These are phyloP conservation scores for Silurus asotus DNA, from an alignment of 2,113 vertebrate species.

Conservation along the genomic window DNA sequence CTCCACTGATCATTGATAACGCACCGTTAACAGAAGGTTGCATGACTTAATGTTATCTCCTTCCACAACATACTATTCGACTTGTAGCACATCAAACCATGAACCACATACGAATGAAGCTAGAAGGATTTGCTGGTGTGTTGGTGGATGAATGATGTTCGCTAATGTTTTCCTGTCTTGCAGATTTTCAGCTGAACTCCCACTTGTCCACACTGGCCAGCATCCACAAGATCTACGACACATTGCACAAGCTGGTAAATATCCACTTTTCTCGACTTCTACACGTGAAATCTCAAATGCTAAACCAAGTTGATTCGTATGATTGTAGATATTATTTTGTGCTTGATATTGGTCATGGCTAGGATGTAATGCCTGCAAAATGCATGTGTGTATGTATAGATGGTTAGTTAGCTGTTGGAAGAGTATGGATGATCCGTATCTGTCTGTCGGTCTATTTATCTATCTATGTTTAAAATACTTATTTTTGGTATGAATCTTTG, in stretches of 20 bases:
- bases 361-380: not conserved
- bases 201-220: constrained; percentile 98
- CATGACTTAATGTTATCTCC: not conserved
- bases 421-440: not conserved
- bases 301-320: not conserved
- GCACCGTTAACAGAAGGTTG: not conserved
- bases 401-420: not conserved
- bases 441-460: not conserved
- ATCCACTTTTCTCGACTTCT: constrained; percentile 35
- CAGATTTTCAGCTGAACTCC: constrained; percentile 98
- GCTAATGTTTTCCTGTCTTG: constrained; percentile 52
- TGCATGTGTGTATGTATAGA: not conserved
- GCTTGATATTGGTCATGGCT: not conserved
- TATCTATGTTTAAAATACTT: not conserved
- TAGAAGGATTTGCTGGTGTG: not conserved
- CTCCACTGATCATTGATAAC: not conserved
- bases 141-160: constrained; percentile 1
- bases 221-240: constrained; percentile 99
- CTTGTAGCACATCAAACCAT: not conserved
- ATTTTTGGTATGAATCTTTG: not conserved
- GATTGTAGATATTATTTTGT: not conserved
- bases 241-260: constrained; percentile 98
- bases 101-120: not conserved
- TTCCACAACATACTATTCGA: not conserved
- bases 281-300: not conserved